Evolutionary conservation across 2,113 vertebrate genomes (phyloP).

Genomic region (Alexandromys fortis): DNA sequence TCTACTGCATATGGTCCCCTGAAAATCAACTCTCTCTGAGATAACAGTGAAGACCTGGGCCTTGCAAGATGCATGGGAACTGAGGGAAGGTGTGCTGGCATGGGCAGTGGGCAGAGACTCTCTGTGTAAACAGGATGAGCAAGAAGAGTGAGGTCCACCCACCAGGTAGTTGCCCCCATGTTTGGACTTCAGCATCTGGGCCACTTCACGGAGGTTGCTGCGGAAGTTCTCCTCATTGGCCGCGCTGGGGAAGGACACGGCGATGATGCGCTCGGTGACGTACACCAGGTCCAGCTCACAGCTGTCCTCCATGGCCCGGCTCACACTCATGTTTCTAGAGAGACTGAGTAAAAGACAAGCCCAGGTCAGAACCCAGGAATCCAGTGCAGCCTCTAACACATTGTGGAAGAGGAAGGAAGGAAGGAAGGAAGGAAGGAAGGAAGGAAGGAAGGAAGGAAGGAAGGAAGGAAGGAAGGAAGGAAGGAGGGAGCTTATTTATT

Average conservation of each 20-base stretch:
- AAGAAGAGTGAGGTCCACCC: constrained; percentile 42
- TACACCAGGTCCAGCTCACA: constrained; percentile 97
- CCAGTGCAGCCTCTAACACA: neutral
- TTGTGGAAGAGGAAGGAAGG: neutral
- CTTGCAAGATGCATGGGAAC: neutral
- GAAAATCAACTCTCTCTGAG: neutral
- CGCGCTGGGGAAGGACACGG: constrained; percentile 92
- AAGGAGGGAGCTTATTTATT: no score
- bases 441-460: no score
- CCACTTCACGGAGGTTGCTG: constrained; percentile 95
- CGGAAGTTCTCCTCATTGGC: constrained; percentile 94
- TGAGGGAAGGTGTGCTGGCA: fast-evolving
- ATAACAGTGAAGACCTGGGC: neutral
- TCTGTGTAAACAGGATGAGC: no score
- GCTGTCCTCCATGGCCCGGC: constrained; percentile 92
- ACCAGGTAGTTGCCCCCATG: constrained; percentile 97
- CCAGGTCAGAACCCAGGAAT: constrained; percentile 7
- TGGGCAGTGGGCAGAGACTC: neutral
- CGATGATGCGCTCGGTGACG: constrained; percentile 94
- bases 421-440: no score
- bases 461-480: no score
- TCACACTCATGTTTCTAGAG: constrained; percentile 89
- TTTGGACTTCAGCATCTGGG: constrained; percentile 98
- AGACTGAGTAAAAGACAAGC: neutral
- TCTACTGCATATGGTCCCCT: neutral